A percentile compares a stretch with the other conserved stretches of the same genome.
Conservation (phyloP, 2,113 vertebrate species). For the Malurus alboscapulatus region DNA sequence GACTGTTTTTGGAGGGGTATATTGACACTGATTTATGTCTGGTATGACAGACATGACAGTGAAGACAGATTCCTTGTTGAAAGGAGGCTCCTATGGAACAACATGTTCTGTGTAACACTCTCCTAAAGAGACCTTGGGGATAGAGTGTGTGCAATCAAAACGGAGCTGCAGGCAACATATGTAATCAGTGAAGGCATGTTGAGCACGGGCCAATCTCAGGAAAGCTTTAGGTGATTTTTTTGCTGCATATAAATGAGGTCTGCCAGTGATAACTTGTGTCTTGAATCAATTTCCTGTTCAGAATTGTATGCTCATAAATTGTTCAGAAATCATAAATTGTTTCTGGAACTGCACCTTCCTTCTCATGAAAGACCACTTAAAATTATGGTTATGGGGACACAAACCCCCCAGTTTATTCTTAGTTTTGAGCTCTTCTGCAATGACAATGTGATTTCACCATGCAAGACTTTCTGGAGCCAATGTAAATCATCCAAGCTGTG, state of each 20-base stretch:
- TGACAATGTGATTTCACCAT: background rate
- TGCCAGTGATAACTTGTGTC: conserved; percentile 48
- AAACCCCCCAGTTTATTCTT: background rate
- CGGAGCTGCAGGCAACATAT: background rate
- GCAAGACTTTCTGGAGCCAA: background rate
- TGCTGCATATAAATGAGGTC: background rate
- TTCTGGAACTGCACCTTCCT: background rate
- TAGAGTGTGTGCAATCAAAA: conserved; percentile 31
- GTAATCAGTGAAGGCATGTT: conserved; percentile 8
- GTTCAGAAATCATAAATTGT: background rate
- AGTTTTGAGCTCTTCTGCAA: background rate
- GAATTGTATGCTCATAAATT: background rate
- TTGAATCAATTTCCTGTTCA: conserved; percentile 48
- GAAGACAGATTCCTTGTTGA: conserved; percentile 18
- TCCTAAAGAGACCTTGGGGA: conserved; percentile 12
- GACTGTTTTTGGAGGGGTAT: background rate
- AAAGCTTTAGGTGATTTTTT: conserved; percentile 40
- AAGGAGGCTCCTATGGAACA: conserved; percentile 1
- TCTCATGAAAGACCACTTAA: background rate
- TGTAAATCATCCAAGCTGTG: background rate
- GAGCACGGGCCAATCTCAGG: conserved; percentile 16
- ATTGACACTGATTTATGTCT: conserved; percentile 39
- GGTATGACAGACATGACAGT: background rate
- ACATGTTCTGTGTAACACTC: background rate
- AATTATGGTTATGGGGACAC: background rate